Conservation (phyloP, 2,888 invertebrate genomes). For the Drosophila lutescens region DNA sequence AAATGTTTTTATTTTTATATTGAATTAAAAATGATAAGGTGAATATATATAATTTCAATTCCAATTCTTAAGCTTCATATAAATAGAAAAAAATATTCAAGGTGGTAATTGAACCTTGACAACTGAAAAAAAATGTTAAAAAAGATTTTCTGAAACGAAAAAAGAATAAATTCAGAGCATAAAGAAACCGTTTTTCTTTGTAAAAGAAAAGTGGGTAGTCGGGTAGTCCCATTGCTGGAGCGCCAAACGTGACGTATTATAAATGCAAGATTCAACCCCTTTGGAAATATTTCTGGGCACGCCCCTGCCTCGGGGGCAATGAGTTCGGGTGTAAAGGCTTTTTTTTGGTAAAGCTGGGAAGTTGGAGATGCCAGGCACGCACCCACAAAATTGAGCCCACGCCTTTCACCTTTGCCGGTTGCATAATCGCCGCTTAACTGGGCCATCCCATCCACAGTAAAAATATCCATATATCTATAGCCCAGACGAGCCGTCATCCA, state of each 20-base stretch:
- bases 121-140: too few relatives aligned
- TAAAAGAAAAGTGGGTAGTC: too few relatives aligned
- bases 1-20: too few relatives aligned
- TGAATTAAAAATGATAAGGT: too few relatives aligned
- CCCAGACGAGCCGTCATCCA: not conserved
- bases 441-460: conserved; percentile 10
- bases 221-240: too few relatives aligned
- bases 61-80: too few relatives aligned
- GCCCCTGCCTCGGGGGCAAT: not conserved
- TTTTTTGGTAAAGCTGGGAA: conserved; percentile 3
- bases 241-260: not conserved
- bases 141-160: too few relatives aligned
- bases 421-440: conserved; percentile 55
- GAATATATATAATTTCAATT: too few relatives aligned
- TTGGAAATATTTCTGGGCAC: not conserved
- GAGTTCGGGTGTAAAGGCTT: not conserved
- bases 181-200: too few relatives aligned
- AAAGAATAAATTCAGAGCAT: too few relatives aligned
- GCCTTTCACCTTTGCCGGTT: conserved; percentile 72
- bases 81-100: too few relatives aligned
- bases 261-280: not conserved
- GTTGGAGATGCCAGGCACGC: conserved; percentile 59
- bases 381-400: conserved; percentile 42
- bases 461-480: not conserved
- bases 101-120: too few relatives aligned